phyloP scores from a whole-genome alignment of 2,797 vertebrate species.

The Spinibarbus caldwelli region DNA sequence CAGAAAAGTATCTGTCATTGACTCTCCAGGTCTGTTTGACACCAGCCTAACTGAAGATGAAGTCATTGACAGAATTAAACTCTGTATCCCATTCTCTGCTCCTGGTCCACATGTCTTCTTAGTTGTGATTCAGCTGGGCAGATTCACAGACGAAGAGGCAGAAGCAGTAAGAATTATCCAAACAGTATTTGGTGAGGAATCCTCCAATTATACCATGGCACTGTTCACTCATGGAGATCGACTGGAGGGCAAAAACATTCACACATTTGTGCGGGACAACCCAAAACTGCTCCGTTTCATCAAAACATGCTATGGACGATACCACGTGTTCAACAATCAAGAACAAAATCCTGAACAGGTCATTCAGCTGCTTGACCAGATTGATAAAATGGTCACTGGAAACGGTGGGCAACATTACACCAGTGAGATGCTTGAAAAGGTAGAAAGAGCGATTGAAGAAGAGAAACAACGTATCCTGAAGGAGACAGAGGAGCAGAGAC shows the following conservation, averaged over 20 bases:
- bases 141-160: slow-evolving; percentile 48
- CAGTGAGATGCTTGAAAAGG: slow-evolving; percentile 13
- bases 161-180: slow-evolving; percentile 14
- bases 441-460: slow-evolving; percentile 30
- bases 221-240: slow-evolving; percentile 44
- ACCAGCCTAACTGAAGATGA: background rate
- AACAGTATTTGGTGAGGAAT: slow-evolving; percentile 24
- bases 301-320: background rate
- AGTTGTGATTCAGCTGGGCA: slow-evolving; percentile 38
- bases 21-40: slow-evolving; percentile 51
- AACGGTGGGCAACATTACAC: slow-evolving; percentile 17
- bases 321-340: slow-evolving; percentile 39
- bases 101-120: slow-evolving; percentile 53
- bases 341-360: slow-evolving; percentile 22
- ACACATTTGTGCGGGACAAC: slow-evolving; percentile 18
- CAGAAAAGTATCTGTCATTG: slow-evolving; percentile 35
- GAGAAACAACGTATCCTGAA: slow-evolving; percentile 20
- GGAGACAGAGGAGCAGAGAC: background rate
- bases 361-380: slow-evolving; percentile 24
- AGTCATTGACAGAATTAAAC: slow-evolving; percentile 25
- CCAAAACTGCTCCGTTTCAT: background rate
- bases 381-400: slow-evolving; percentile 36
- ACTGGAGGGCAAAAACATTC: slow-evolving; percentile 11
- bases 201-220: slow-evolving; percentile 17
- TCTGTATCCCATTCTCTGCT: slow-evolving; percentile 45